Conservation (phyloP, 2,888 invertebrate genomes). For the Blastobasis adustella region DNA sequence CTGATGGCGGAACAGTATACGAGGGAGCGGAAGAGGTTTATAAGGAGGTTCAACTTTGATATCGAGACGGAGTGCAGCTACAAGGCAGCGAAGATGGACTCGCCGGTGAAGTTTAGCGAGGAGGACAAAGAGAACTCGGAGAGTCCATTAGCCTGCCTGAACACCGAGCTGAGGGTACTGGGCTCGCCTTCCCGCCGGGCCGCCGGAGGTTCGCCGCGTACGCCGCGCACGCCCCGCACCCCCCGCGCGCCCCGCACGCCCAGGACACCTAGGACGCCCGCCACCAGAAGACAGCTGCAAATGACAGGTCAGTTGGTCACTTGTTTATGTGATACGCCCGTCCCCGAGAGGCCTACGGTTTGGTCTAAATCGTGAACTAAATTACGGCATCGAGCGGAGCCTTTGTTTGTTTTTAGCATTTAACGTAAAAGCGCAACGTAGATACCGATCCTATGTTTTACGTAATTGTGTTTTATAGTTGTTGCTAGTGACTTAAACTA, state of each 20-base stretch:
- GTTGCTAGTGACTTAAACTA: too few species aligned
- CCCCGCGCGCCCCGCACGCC: conserved; percentile 60
- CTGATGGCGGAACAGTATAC: conserved; percentile 76
- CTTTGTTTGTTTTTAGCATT: too few species aligned
- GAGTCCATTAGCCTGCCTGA: conserved; percentile 57
- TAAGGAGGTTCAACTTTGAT: conserved; percentile 76
- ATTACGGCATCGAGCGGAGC: too few species aligned
- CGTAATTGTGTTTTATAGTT: too few species aligned
- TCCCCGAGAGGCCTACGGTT: not conserved
- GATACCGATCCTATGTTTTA: too few species aligned
- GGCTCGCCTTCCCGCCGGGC: conserved; percentile 50
- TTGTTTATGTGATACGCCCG: not conserved
- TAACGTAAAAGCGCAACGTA: too few species aligned
- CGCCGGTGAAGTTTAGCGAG: conserved; percentile 61
- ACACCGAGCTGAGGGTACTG: conserved; percentile 55
- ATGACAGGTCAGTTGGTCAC: conserved; percentile 63
- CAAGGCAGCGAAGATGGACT: conserved; percentile 54
- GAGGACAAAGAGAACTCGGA: conserved; percentile 52
- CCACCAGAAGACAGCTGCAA: conserved; percentile 68
- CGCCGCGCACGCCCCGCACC: conserved; percentile 48
- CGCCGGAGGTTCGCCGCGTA: conserved; percentile 51
- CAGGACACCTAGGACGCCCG: conserved; percentile 62
- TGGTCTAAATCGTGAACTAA: too few species aligned
- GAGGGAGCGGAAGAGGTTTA: conserved; percentile 73
- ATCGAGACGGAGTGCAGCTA: conserved; percentile 61